A percentile compares a stretch with the other conserved stretches of the same genome.
phyloP scores from a whole-genome alignment of 2,888 invertebrate species.

The Zaprionus lineosus region DNA sequence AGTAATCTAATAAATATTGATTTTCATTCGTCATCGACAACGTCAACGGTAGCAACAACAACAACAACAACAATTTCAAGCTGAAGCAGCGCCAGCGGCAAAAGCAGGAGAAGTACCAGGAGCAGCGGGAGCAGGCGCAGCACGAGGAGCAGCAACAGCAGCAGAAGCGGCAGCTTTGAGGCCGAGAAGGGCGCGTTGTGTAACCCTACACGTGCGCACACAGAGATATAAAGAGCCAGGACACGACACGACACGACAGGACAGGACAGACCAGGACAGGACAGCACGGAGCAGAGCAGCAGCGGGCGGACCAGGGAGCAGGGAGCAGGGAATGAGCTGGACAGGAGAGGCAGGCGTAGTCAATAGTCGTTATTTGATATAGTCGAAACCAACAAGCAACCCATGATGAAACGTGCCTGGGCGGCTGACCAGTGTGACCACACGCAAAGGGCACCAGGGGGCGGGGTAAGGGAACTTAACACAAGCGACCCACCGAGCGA shows the following conservation, averaged over 20 bases:
- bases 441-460: slow-evolving; percentile 43
- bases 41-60: slow-evolving; percentile 46
- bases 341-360: slow-evolving; percentile 53
- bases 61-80: slow-evolving; percentile 56
- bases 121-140: slow-evolving; percentile 11
- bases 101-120: slow-evolving; percentile 11
- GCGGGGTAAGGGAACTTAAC: slow-evolving; percentile 12
- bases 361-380: slow-evolving; percentile 81
- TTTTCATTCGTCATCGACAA: slow-evolving; percentile 80
- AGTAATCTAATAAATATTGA: slow-evolving; percentile 82
- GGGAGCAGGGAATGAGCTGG: slow-evolving; percentile 2
- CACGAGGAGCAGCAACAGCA: slow-evolving; percentile 28
- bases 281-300: slow-evolving; percentile 13
- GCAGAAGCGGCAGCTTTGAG: slow-evolving; percentile 10
- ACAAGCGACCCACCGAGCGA: slow-evolving; percentile 20
- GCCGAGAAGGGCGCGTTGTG: slow-evolving; percentile 45
- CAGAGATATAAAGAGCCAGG: slow-evolving; percentile 37
- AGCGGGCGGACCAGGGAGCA: background rate
- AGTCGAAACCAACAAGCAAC: slow-evolving; percentile 70
- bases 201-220: slow-evolving; percentile 71
- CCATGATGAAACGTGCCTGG: slow-evolving; percentile 77
- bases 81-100: slow-evolving; percentile 33
- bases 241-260: slow-evolving; percentile 38
- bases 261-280: slow-evolving; percentile 12
- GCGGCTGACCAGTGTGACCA: slow-evolving; percentile 70